These are phyloP conservation scores for Dione juno DNA, from an alignment of 2,888 invertebrate species.

Conservation along the genomic window DNA sequence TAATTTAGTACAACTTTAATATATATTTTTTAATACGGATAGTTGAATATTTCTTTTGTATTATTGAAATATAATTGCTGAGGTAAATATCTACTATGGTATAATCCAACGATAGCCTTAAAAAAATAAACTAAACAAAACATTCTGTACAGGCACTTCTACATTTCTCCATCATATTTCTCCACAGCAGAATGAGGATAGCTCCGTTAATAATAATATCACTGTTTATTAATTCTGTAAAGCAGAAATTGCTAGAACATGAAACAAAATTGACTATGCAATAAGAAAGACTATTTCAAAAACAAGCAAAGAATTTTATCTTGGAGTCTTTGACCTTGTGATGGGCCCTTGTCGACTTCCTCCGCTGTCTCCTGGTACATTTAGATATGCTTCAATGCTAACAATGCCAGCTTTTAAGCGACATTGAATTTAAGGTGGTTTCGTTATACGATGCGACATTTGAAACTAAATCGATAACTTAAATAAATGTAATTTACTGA, in stretches of 20 bases:
- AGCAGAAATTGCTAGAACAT: background rate
- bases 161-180: too few relatives aligned
- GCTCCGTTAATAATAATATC: too few relatives aligned
- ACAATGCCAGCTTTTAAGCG: conserved; percentile 54
- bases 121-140: too few relatives aligned
- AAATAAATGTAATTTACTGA: background rate
- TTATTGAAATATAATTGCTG: too few relatives aligned
- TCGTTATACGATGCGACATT: background rate
- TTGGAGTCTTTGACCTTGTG: conserved; percentile 57
- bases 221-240: background rate
- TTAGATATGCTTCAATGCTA: conserved; percentile 60
- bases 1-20: conserved; percentile 11
- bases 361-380: conserved; percentile 58
- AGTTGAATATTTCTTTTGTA: background rate
- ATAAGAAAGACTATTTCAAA: conserved; percentile 27
- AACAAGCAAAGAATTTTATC: conserved; percentile 46
- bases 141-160: too few relatives aligned
- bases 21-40: background rate
- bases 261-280: background rate
- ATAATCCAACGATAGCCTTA: too few relatives aligned
- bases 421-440: conserved; percentile 32
- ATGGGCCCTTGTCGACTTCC: conserved; percentile 64
- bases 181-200: too few relatives aligned
- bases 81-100: too few relatives aligned
- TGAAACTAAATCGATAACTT: background rate